Conservation (phyloP, 1,140 invertebrate species). For the Diabrotica virgifera region DNA sequence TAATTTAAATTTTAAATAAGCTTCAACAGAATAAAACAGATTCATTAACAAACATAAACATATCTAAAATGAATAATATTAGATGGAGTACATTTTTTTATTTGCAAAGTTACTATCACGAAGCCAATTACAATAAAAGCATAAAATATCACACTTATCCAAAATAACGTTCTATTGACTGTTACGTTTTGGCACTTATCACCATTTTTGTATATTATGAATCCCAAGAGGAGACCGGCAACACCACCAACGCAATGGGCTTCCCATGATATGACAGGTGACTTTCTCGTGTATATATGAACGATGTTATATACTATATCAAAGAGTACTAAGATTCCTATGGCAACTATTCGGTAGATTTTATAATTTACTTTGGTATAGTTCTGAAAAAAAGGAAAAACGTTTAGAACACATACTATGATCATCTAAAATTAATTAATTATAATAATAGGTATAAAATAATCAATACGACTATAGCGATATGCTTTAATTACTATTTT, state of each 20-base stretch:
- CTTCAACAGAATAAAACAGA: conserved; percentile 4
- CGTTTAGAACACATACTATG: too few relatives aligned
- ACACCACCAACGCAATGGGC: conserved; percentile 73
- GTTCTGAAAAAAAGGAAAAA: conserved; percentile 51
- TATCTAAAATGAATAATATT: conserved; percentile 26
- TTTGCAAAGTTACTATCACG: conserved; percentile 35
- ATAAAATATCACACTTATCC: conserved; percentile 29
- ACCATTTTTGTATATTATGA: conserved; percentile 57
- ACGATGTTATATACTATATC: conserved; percentile 54
- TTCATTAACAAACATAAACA: conserved; percentile 34
- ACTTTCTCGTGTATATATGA: conserved; percentile 49
- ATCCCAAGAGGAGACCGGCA: conserved; percentile 74
- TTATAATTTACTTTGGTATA: conserved; percentile 59
- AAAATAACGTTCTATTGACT: conserved; percentile 28
- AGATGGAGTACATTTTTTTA: conserved; percentile 36
- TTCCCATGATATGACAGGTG: conserved; percentile 67
- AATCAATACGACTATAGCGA: too few relatives aligned
- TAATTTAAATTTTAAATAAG: background rate
- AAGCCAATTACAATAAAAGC: conserved; percentile 31
- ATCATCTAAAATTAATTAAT: too few relatives aligned
- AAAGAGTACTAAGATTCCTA: conserved; percentile 59
- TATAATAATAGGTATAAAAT: too few relatives aligned
- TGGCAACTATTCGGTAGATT: conserved; percentile 55
- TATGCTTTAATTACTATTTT: too few relatives aligned
- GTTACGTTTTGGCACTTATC: background rate